Percentiles rank a stretch among this genome's conserved stretches.
phyloP scores from a whole-genome alignment of 1,140 invertebrate genomes.

The Popillia japonica region DNA sequence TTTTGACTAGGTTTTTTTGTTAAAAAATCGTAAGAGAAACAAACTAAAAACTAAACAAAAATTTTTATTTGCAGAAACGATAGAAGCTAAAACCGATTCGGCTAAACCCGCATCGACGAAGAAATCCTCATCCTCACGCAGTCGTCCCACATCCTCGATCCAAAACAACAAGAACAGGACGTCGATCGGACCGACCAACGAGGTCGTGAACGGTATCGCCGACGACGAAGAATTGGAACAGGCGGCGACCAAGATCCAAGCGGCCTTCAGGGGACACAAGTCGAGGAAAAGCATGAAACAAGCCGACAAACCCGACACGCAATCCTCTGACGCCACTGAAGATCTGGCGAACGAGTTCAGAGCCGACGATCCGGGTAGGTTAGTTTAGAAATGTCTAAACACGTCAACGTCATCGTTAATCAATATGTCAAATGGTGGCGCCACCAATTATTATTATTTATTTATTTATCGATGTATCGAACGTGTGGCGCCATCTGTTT shows the following conservation, averaged over 20 bases:
- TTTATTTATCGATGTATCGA: too few relatives aligned
- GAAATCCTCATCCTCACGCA: not conserved
- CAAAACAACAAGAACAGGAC: not conserved
- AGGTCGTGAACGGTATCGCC: constrained; percentile 18
- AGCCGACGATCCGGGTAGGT: constrained; percentile 79
- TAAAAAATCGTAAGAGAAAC: too few relatives aligned
- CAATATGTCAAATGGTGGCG: too few relatives aligned
- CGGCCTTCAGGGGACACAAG: constrained; percentile 75
- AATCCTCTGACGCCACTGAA: constrained; percentile 55
- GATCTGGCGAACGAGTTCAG: constrained; percentile 79
- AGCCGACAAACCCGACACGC: constrained; percentile 52
- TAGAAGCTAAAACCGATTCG: constrained; percentile 47
- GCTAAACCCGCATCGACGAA: constrained; percentile 50
- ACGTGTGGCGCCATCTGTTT: too few relatives aligned
- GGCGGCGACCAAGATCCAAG: constrained; percentile 77
- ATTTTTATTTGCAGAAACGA: constrained; percentile 41
- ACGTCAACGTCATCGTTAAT: too few relatives aligned
- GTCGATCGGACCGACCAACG: not conserved
- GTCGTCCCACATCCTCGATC: not conserved
- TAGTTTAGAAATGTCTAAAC: too few relatives aligned
- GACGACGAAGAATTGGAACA: constrained; percentile 54
- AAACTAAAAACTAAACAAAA: too few relatives aligned
- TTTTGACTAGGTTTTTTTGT: too few relatives aligned
- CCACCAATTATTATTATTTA: too few relatives aligned
- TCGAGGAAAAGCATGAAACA: constrained; percentile 71